phyloP scores from a whole-genome alignment of 1,140 invertebrate genomes.

The Lepidostoma basale region DNA sequence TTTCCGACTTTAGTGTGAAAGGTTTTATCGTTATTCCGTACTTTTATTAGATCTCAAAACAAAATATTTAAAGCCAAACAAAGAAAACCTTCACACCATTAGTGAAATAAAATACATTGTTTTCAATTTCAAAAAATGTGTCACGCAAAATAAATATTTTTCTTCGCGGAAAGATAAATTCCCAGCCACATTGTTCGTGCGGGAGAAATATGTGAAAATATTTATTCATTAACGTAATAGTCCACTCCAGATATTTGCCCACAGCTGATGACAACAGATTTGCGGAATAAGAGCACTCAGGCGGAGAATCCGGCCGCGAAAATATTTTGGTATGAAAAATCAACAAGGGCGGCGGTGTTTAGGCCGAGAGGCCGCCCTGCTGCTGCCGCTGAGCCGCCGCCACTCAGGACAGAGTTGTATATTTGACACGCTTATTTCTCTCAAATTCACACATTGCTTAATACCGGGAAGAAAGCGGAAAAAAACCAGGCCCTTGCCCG shows the following conservation, averaged over 20 bases:
- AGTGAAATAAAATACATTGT: neutral
- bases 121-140: neutral
- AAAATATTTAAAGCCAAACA: no score
- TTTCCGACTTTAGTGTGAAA: no score
- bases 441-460: constrained; percentile 14
- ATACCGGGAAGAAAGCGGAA: constrained; percentile 2
- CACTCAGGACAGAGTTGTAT: constrained; percentile 2
- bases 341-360: constrained; percentile 25
- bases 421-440: constrained; percentile 30
- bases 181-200: neutral
- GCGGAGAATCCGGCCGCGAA: neutral
- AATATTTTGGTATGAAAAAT: constrained; percentile 23
- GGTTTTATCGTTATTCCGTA: no score
- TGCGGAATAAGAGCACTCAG: constrained; percentile 13
- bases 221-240: constrained; percentile 33
- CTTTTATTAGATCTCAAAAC: no score
- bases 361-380: neutral
- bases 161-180: neutral
- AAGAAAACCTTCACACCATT: no score
- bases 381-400: no score
- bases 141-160: neutral
- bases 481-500: constrained; percentile 9
- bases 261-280: constrained; percentile 25
- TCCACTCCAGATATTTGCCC: constrained; percentile 25
- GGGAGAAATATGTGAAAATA: constrained; percentile 21